Evolutionary conservation across 2,113 vertebrate species (phyloP).

Genomic region (Charina bottae): DNA sequence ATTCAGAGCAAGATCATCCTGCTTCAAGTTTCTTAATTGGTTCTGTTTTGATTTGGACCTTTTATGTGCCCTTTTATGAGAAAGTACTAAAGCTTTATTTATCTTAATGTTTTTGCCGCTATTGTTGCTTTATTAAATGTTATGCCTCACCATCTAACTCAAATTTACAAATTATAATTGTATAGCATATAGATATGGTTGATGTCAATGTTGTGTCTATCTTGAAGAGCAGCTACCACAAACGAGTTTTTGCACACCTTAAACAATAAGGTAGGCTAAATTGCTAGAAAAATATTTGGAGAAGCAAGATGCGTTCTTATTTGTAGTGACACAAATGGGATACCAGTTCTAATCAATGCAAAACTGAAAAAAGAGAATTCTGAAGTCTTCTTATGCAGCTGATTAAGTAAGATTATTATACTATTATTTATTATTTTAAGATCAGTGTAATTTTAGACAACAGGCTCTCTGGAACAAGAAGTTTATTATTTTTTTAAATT

Average conservation of each 20-base stretch:
- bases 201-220: neutral
- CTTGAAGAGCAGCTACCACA: neutral
- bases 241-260: neutral
- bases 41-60: neutral
- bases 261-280: neutral
- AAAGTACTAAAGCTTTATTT: neutral
- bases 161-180: neutral
- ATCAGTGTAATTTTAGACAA: neutral
- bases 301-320: neutral
- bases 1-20: neutral
- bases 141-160: neutral
- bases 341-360: neutral
- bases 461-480: neutral
- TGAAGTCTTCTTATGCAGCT: neutral
- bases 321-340: neutral
- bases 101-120: neutral
- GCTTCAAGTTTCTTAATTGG: rapidly evolving
- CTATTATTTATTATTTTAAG: neutral
- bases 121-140: neutral
- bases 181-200: neutral
- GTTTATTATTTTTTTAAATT: neutral
- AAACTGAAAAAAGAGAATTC: neutral
- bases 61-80: neutral
- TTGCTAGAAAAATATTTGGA: slow-evolving; percentile 5
- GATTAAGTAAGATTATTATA: neutral